A percentile compares a stretch with the other conserved stretches of the same genome.
Conservation (phyloP, 2,113 vertebrate genomes). For the Vireo altiloquus region DNA sequence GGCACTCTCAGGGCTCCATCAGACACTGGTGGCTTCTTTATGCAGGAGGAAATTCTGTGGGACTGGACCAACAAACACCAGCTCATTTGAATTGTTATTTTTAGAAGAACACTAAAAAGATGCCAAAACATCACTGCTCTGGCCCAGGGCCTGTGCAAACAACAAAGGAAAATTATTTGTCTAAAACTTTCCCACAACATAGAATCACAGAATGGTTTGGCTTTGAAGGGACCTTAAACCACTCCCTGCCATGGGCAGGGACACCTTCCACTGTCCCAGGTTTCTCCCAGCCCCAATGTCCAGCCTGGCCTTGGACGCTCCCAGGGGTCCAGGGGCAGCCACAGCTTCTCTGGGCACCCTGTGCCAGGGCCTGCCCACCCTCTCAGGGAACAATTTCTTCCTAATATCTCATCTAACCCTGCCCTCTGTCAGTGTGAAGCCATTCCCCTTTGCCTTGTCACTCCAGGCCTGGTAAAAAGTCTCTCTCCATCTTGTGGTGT, state of each 20-base stretch:
- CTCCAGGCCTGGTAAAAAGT: not conserved
- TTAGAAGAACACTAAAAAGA: not conserved
- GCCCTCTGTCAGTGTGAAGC: not conserved
- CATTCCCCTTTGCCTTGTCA: not conserved
- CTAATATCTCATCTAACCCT: not conserved
- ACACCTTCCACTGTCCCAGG: fast-evolving
- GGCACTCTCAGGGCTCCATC: not conserved
- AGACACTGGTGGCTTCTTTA: not conserved
- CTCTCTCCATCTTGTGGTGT: not conserved
- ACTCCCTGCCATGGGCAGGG: not conserved
- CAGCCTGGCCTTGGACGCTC: not conserved
- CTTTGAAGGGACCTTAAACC: not conserved
- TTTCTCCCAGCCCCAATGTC: too few relatives aligned
- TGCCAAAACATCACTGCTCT: not conserved
- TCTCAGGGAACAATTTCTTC: not conserved
- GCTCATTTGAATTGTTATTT: not conserved
- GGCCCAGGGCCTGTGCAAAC: not conserved
- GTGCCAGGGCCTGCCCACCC: not conserved
- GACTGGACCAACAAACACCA: not conserved
- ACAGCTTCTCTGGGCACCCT: not conserved
- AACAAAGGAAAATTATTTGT: not conserved
- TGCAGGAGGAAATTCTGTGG: not conserved
- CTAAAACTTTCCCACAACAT: not conserved
- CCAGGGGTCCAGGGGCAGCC: not conserved
- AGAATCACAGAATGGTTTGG: not conserved